Evolutionary conservation across 2,797 vertebrate species (phyloP), one percentile per base, ranked within the genome.

Genomic region (Sphaeramia orbicularis): DNA sequence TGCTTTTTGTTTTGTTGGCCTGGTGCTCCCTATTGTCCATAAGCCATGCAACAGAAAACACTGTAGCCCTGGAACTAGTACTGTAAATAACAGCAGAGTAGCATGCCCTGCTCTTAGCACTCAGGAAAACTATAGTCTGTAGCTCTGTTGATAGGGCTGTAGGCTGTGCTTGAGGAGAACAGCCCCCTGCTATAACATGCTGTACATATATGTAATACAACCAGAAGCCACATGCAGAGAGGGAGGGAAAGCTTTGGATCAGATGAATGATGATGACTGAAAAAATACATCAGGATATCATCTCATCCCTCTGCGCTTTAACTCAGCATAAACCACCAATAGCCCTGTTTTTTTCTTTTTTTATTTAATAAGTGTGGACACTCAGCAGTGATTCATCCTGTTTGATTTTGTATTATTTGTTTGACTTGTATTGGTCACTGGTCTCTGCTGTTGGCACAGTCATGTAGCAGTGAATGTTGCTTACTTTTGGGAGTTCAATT

Each of bases 281-380:
- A 58, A 10, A 37, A n/a, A 27, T 45, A 30, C 27, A 15, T 18
- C 11, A 68, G 14, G 49, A 65, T 32, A 11, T 64, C 36, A 59
- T 30, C 13, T 64, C 36, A 59, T 30, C 13, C n/a, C 12, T 40
- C 47, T 57, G 52, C 54, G 71, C 41, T 80, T 62, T 30, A 27
- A 64, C 74, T 86, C 76, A 83, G 86, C 87, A 86, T 85, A 83
- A 86, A 81, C 84, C 86, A 90, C 83, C 85, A 82, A 50, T 68
- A 69, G 53, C 65, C 65, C 40, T 66, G 14, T n/a, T 48, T 51
- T 51, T 42, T 76, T 38, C 16, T 40, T 36, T 68, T 12, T 47
- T 49, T 51, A 21, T 47, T 14, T 16, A 48, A 19, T 21, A 78
- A n/a, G 64, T 36, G 56, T 59, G 72, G 41, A 78, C 16, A 60